Evolutionary conservation across 2,888 invertebrate species (phyloP).

Genomic region (Himalopsyche japonica): DNA sequence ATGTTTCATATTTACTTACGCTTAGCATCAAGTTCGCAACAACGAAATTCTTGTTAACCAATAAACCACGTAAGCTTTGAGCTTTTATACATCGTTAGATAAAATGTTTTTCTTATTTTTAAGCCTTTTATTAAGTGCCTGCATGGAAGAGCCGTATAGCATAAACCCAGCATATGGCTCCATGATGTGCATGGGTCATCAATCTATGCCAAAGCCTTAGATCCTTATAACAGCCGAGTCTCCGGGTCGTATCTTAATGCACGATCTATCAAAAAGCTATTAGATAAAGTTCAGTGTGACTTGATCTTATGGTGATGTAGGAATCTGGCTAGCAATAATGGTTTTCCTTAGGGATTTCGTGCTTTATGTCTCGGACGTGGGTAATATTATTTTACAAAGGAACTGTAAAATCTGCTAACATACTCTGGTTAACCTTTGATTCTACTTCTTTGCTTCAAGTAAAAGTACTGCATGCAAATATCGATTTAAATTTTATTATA

Average conservation of each 20-base stretch:
- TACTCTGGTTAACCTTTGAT: not conserved
- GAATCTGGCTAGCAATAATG: not conserved
- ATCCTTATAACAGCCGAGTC: slow-evolving; percentile 1
- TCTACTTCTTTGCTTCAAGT: not conserved
- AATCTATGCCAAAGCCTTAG: slow-evolving; percentile 27
- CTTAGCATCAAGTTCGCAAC: too few species aligned
- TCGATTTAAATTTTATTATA: too few species aligned
- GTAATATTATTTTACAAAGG: not conserved
- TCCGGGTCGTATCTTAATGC: slow-evolving; percentile 20
- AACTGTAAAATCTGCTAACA: not conserved
- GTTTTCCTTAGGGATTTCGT: not conserved
- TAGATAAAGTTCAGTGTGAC: slow-evolving; percentile 24
- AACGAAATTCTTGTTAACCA: too few species aligned
- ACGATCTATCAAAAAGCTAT: slow-evolving; percentile 40
- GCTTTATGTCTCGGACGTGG: not conserved
- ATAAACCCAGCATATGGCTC: not conserved
- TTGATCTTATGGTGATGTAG: slow-evolving; percentile 21
- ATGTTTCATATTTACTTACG: too few species aligned
- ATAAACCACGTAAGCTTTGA: not conserved
- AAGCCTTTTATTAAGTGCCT: not conserved
- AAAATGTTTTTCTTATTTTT: not conserved
- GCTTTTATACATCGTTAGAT: not conserved
- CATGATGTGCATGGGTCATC: slow-evolving; percentile 23
- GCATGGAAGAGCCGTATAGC: not conserved
- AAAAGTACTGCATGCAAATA: not conserved